Base-by-base conservation (phyloP, 1,140 invertebrate genomes). In the Trachymyrmex septentrionalis region DNA sequence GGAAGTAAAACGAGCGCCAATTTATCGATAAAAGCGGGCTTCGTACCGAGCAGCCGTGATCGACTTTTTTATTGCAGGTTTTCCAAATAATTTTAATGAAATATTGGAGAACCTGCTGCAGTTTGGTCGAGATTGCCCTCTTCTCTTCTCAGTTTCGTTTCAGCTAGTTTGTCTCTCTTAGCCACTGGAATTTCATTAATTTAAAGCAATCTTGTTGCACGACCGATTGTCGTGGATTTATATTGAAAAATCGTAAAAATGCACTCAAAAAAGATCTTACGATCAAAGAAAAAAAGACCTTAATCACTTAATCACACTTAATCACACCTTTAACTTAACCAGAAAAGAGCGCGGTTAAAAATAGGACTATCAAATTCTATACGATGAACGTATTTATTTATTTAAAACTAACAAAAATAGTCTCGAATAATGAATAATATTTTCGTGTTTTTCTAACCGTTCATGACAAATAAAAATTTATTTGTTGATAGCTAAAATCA, bases 11-110 rank as follows among this genome's bases (percentile, higher is more conserved):
- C 69, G 69, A 63, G 69, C n/a, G 24, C 50, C 48, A 53, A 71
- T 81, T 73, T 71, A 75, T 87, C 61, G 86, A 82, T 87, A 75
- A 75, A 87, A 67, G 57, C 75, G 34, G 53, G 57, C 34, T 73
- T 67, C 53, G 12, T 24, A 61, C 73, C 7, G 14, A 7, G 12
- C 59, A n/a, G 38, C 34, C 66, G 59, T 48, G 55, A 48, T 57
- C 27, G 75, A 87, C 30, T 55, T 53, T 55, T 87, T 66, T 75
- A 63, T 50, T 27, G 27, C 27, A 21, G 21, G 5, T 50, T 57
- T 63, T 63, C 30, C 59, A 77, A 86, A 88, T 88, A 86, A 89
- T 89, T 88, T 89, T 86, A 57, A 89, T 76, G 82, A 86, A 89
- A 88, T 80, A 63, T 80, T 50, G 75, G 67, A 53, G 48, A 72